These are phyloP conservation scores for Theristicus caerulescens DNA, from an alignment of 2,113 vertebrate genomes.

Conservation along the genomic window DNA sequence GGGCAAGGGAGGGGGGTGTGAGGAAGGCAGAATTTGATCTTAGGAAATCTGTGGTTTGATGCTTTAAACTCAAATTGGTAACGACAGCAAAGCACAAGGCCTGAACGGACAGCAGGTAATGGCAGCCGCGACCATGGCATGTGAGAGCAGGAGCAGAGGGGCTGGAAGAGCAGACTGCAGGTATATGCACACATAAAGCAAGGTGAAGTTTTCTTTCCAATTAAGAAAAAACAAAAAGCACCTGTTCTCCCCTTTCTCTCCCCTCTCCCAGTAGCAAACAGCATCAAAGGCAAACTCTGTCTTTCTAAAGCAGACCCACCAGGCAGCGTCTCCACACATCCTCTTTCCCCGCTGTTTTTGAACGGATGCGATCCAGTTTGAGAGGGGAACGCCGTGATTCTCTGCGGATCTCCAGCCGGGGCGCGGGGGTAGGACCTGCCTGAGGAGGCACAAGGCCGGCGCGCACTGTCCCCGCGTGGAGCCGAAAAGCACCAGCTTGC, in stretches of 20 bases:
- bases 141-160: not conserved
- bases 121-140: rapidly evolving
- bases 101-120: not conserved
- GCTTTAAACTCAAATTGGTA: not conserved
- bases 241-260: not conserved
- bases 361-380: rapidly evolving
- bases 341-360: not conserved
- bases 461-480: not conserved
- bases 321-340: rapidly evolving
- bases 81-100: not conserved
- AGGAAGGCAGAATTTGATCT: not conserved
- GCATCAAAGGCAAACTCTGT: not conserved
- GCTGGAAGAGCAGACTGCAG: not conserved
- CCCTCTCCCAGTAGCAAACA: not conserved
- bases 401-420: rapidly evolving
- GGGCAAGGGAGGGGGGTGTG: rapidly evolving
- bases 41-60: not conserved
- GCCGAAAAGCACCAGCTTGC: not conserved
- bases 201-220: not conserved
- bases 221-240: not conserved
- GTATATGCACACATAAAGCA: not conserved
- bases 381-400: rapidly evolving
- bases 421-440: too few species aligned
- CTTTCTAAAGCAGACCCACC: not conserved
- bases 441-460: rapidly evolving